Evolutionary conservation across 1,140 invertebrate species (phyloP), one percentile per base, ranked within the genome.

Genomic region (Himalopsyche phryganea): DNA sequence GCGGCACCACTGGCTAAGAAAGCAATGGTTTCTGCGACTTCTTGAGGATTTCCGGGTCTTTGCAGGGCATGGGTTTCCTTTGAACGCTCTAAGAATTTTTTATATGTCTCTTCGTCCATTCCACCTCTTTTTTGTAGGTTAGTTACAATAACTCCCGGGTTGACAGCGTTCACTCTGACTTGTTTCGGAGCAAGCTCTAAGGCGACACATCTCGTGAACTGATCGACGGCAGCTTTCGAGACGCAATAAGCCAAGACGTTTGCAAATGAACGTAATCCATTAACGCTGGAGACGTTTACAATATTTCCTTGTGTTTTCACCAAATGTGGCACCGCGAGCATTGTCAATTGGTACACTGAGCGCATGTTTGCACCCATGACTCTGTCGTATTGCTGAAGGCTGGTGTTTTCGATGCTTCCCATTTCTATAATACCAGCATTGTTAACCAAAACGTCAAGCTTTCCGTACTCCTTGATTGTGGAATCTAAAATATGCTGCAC

Each of bases 231-330:
- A 33, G 91, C 80, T 77, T 97, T 97, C 11, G 91, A 94, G 68
- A 95, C 85, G 65, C 88, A 89, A 68, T 97, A 97, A 0, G 91
- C 85, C 33, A 91, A 70, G 2, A 89, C 82, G 46, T 84, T 84
- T 23, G 88, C 82, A 68, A 91, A 91, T 1, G 91, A 83, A 68
- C 92, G 50, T 7, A 92, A 76, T 17, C 92, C 93, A 68, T 84
- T 87, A 0, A 96, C 89, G 71, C 92, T 96, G 1, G 92, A 96
- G 0, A 96, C 87, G 71, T 96, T 96, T 0, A 97, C 90, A 65
- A 95, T 87, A 60, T 85, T 90, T 18, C 92, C 92, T 73, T 92
- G 90, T 0, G 85, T 85, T 71, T 87, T 81, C 3, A 91, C 75
- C 9, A 98, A 74, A 72, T 94, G 81, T 1, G 94, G 93, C 0